phyloP scores from a whole-genome alignment of 92 coral and sea anemone genomes.

The Paramuricea clavata region DNA sequence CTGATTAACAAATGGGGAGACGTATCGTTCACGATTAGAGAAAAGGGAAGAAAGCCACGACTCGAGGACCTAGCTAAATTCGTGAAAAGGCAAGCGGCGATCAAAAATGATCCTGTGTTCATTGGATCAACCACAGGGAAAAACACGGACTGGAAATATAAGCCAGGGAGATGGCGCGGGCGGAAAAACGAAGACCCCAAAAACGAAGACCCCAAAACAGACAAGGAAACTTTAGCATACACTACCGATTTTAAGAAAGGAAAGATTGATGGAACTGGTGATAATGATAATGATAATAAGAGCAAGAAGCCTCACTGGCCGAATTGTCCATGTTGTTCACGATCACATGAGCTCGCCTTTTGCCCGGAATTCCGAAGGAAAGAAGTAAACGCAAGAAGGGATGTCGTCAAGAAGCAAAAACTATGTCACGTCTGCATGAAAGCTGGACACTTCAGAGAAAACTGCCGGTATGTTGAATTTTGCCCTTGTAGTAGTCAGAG shows the following conservation, averaged over 20 bases:
- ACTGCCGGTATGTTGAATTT: too few species aligned
- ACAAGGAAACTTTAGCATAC: not conserved
- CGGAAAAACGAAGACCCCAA: not conserved
- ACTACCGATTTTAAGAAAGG: not conserved
- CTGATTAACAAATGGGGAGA: slow-evolving; percentile 69
- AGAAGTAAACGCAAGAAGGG: slow-evolving; percentile 50
- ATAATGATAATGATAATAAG: not conserved
- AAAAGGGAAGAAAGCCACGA: slow-evolving; percentile 52
- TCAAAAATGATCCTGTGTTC: slow-evolving; percentile 66
- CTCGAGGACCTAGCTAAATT: slow-evolving; percentile 49
- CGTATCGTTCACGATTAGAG: slow-evolving; percentile 56
- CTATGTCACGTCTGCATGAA: slow-evolving; percentile 61
- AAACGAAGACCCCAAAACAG: not conserved
- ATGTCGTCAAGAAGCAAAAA: slow-evolving; percentile 54
- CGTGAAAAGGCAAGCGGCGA: slow-evolving; percentile 71
- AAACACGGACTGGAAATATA: slow-evolving; percentile 17
- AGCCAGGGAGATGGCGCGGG: not conserved
- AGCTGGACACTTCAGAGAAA: slow-evolving; percentile 44
- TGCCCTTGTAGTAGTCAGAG: too few species aligned
- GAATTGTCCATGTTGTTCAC: slow-evolving; percentile 52
- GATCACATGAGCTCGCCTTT: slow-evolving; percentile 34
- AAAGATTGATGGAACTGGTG: not conserved
- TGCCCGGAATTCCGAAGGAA: slow-evolving; percentile 31
- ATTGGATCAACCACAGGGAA: not conserved
- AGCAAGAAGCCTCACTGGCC: not conserved